phyloP scores from a whole-genome alignment of 2,888 invertebrate species.

The Campopleginae sp. region DNA sequence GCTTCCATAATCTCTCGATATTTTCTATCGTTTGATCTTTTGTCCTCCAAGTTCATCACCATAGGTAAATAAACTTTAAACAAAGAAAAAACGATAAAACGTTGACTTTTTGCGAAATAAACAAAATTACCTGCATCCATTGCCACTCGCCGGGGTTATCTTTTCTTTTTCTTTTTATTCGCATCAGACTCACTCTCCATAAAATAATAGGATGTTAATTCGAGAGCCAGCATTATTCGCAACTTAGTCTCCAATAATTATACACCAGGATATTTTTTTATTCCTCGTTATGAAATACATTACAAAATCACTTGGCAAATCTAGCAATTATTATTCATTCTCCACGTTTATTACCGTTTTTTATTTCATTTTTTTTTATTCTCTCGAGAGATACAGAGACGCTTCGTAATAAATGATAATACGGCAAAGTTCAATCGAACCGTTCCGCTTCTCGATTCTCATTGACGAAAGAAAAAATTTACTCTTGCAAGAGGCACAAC shows the following conservation, averaged over 20 bases:
- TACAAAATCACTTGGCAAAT: slow-evolving; percentile 1
- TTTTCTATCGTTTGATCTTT: slow-evolving; percentile 23
- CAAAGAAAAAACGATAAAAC: not conserved
- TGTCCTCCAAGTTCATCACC: slow-evolving; percentile 8
- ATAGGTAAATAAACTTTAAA: not conserved
- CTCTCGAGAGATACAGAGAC: slow-evolving; percentile 2
- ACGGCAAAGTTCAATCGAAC: slow-evolving; percentile 14
- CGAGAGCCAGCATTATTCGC: not conserved
- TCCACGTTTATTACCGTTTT: not conserved
- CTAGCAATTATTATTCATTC: slow-evolving; percentile 7
- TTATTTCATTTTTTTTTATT: not conserved
- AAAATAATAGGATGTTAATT: not conserved
- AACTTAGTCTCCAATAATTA: not conserved
- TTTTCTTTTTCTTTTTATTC: not conserved
- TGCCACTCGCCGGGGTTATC: slow-evolving; percentile 58
- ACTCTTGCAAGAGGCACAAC: not conserved
- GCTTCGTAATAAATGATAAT: slow-evolving; percentile 43
- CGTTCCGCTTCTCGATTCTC: slow-evolving; percentile 30
- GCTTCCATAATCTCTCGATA: slow-evolving; percentile 17
- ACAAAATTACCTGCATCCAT: slow-evolving; percentile 46
- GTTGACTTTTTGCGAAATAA: not conserved
- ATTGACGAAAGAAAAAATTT: not conserved
- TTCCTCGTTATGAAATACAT: not conserved
- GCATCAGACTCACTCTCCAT: not conserved
- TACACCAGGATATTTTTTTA: not conserved